Conservation (phyloP, 1,140 invertebrate genomes). For the Olivierus martensii region DNA sequence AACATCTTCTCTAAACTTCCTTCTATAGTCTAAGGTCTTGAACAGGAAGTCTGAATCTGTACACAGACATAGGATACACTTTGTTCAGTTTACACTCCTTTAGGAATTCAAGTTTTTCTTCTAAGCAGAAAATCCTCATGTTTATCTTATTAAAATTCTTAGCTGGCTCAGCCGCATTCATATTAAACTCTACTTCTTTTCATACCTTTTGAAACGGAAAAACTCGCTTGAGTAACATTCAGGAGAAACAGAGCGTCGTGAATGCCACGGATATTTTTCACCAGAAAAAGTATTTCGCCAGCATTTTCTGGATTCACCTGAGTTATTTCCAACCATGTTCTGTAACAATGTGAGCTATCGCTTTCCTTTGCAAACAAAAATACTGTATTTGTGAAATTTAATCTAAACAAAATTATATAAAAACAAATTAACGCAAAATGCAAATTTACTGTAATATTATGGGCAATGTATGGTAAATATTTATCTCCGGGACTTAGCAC, state of each 20-base stretch:
- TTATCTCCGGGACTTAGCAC: conserved; percentile 39
- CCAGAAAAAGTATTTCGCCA: conserved; percentile 42
- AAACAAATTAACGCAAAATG: not conserved
- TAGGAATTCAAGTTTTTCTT: too few species aligned
- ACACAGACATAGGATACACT: too few species aligned
- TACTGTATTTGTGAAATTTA: not conserved
- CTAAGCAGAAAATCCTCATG: too few species aligned
- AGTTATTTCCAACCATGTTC: conserved; percentile 36
- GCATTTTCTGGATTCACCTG: conserved; percentile 37
- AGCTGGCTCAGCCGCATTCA: too few species aligned
- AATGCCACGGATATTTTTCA: conserved; percentile 39
- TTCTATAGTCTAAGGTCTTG: too few species aligned
- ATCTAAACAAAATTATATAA: not conserved
- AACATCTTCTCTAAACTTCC: too few species aligned
- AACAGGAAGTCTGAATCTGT: too few species aligned
- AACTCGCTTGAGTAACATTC: conserved; percentile 38
- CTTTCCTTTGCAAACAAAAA: conserved; percentile 27
- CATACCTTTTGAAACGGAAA: conserved; percentile 20
- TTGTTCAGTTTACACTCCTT: too few species aligned
- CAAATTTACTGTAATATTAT: conserved; percentile 38
- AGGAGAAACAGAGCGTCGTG: conserved; percentile 39
- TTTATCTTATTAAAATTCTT: too few species aligned
- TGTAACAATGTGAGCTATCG: conserved; percentile 36
- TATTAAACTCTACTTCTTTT: not conserved
- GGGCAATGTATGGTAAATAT: conserved; percentile 36